phyloP scores from a whole-genome alignment of 2,797 vertebrate species.

The Poecilia picta region DNA sequence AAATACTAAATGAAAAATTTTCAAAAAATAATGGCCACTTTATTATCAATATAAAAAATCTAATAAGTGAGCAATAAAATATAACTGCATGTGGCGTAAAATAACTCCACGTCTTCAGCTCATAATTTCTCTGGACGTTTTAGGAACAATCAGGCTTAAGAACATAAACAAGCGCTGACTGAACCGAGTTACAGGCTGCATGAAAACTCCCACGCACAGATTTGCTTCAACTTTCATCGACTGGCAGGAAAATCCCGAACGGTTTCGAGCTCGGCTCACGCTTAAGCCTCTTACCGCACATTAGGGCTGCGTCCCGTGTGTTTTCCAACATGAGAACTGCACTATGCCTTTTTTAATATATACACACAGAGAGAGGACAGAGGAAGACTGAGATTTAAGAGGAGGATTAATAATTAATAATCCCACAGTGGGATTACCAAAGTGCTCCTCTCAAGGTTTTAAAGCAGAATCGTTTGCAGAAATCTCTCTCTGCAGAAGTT shows the following conservation, averaged over 20 bases:
- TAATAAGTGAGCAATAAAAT: neutral
- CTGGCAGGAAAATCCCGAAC: constrained; percentile 9
- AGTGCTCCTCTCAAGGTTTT: constrained; percentile 31
- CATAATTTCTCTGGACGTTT: neutral
- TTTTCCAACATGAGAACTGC: constrained; percentile 13
- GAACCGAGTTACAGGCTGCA: constrained; percentile 7
- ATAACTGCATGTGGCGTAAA: neutral
- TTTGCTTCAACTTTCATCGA: constrained; percentile 35
- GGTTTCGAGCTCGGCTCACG: constrained; percentile 12
- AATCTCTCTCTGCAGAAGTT: constrained; percentile 7
- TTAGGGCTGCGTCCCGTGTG: constrained; percentile 51
- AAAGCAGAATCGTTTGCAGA: constrained; percentile 16
- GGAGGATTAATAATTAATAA: constrained; percentile 54
- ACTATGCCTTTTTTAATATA: constrained; percentile 5
- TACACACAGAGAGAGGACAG: constrained; percentile 5
- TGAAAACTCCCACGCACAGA: constrained; percentile 29
- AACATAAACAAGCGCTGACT: constrained; percentile 3
- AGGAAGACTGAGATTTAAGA: constrained; percentile 15
- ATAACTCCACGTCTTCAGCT: neutral
- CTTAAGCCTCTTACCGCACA: constrained; percentile 57
- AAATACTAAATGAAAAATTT: neutral
- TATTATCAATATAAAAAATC: too few relatives aligned
- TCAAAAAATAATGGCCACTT: neutral
- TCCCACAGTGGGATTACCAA: constrained; percentile 42
- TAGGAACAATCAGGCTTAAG: neutral